Conservation (phyloP, 2,113 vertebrate species). For the Psammodynastes pulverulentus region DNA sequence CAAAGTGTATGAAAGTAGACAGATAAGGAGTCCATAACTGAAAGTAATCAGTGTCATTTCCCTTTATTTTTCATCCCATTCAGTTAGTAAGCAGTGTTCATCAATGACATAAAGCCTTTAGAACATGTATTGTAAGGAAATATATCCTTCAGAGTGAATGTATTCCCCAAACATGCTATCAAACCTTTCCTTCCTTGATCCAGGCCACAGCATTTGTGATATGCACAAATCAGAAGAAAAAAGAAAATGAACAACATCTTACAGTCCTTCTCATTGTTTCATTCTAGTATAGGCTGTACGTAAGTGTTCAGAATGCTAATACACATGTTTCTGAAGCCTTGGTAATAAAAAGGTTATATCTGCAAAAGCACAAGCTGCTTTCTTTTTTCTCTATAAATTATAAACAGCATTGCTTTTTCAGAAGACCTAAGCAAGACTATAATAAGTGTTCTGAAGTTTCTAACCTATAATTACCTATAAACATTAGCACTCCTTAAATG, state of each 20-base stretch:
- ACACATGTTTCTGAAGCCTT: background rate
- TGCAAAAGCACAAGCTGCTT: background rate
- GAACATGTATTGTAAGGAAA: background rate
- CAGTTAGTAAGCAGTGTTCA: background rate
- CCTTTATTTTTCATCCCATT: background rate
- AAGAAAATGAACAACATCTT: background rate
- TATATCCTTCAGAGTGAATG: background rate
- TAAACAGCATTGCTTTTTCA: background rate
- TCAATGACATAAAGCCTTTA: background rate
- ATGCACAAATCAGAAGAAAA: background rate
- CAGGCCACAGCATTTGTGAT: background rate
- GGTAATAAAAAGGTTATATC: background rate
- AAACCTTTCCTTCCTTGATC: background rate
- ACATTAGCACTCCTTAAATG: constrained; percentile 1
- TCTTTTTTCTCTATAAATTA: background rate
- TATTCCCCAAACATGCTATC: background rate
- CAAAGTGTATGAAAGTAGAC: background rate
- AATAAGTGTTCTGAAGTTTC: background rate
- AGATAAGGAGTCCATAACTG: background rate
- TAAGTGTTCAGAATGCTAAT: background rate
- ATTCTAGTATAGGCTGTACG: background rate
- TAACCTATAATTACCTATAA: background rate
- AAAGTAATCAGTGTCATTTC: background rate
- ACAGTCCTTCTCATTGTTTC: background rate
- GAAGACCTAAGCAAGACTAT: background rate